These are phyloP conservation scores for Adelphocoris suturalis DNA, from an alignment of 2,888 invertebrate species.

Conservation along the genomic window DNA sequence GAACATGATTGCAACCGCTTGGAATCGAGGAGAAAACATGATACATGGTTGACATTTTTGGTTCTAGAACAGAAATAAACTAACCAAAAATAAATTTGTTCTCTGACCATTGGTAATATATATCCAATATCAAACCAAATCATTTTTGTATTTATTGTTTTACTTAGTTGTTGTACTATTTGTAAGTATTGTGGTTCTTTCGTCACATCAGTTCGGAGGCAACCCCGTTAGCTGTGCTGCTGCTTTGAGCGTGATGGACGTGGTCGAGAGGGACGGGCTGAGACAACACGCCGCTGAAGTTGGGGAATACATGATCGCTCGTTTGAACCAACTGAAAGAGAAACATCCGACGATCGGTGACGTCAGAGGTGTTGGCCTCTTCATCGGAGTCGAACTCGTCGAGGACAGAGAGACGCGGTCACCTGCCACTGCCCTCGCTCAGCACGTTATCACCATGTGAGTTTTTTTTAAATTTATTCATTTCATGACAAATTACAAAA, in stretches of 20 bases:
- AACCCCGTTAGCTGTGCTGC: constrained; percentile 99
- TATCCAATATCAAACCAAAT: no score
- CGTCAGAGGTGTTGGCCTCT: constrained; percentile 93
- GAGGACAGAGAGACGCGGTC: constrained; percentile 86
- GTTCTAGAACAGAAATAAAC: no score
- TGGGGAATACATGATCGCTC: constrained; percentile 88
- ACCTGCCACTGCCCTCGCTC: constrained; percentile 91
- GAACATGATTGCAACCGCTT: no score
- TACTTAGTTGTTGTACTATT: no score
- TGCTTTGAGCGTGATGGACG: constrained; percentile 95
- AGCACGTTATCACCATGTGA: constrained; percentile 86
- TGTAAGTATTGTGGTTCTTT: not conserved
- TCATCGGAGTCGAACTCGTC: constrained; percentile 96
- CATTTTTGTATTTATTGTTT: no score
- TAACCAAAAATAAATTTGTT: no score
- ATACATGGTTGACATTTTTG: no score
- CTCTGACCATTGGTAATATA: no score
- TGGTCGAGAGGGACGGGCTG: constrained; percentile 92
- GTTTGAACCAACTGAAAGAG: constrained; percentile 83
- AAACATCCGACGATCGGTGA: constrained; percentile 92
- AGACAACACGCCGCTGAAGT: constrained; percentile 90
- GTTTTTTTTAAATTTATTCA: constrained; percentile 52
- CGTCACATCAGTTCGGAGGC: constrained; percentile 97
- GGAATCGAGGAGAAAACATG: no score
- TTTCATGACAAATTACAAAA: no score